These are phyloP conservation scores for Rachycentron canadum DNA, from an alignment of 2,797 vertebrate species.

Conservation along the genomic window DNA sequence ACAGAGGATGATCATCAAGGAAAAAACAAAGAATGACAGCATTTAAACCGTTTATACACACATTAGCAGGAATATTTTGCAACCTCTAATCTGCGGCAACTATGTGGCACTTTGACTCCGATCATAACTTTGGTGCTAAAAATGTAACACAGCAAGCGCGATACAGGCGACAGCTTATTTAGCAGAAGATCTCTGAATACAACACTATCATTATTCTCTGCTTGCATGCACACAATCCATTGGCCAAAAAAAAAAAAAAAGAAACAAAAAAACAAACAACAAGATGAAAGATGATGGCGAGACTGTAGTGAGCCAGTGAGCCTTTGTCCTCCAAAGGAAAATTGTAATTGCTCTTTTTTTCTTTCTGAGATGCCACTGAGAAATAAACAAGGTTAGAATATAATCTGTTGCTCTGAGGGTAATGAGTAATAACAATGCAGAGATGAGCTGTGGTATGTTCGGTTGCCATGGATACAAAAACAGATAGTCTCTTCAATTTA, in stretches of 20 bases:
- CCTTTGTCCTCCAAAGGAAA: slow-evolving; percentile 56
- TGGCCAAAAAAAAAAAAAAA: slow-evolving; percentile 11
- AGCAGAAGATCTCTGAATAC: slow-evolving; percentile 31
- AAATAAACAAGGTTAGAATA: slow-evolving; percentile 76
- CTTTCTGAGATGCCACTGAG: slow-evolving; percentile 52
- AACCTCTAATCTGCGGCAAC: slow-evolving; percentile 36
- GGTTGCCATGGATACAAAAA: slow-evolving; percentile 81
- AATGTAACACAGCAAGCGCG: neutral
- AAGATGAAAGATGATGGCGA: slow-evolving; percentile 63
- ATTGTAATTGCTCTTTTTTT: slow-evolving; percentile 65
- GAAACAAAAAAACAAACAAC: slow-evolving; percentile 17
- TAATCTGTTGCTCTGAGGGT: slow-evolving; percentile 76
- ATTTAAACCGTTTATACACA: slow-evolving; percentile 1
- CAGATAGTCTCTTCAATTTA: slow-evolving; percentile 65
- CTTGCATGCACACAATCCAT: neutral
- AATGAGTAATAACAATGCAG: slow-evolving; percentile 79
- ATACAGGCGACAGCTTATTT: slow-evolving; percentile 28
- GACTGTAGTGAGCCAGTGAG: slow-evolving; percentile 32
- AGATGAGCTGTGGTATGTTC: slow-evolving; percentile 69
- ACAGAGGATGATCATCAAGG: slow-evolving; percentile 26
- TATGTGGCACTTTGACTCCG: slow-evolving; percentile 27
- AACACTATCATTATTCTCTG: slow-evolving; percentile 39
- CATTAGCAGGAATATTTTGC: slow-evolving; percentile 19
- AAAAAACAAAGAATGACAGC: neutral
- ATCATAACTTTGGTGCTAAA: slow-evolving; percentile 35